Base-by-base conservation (phyloP, 2,797 vertebrate species). In the Jordanella pulchra region DNA sequence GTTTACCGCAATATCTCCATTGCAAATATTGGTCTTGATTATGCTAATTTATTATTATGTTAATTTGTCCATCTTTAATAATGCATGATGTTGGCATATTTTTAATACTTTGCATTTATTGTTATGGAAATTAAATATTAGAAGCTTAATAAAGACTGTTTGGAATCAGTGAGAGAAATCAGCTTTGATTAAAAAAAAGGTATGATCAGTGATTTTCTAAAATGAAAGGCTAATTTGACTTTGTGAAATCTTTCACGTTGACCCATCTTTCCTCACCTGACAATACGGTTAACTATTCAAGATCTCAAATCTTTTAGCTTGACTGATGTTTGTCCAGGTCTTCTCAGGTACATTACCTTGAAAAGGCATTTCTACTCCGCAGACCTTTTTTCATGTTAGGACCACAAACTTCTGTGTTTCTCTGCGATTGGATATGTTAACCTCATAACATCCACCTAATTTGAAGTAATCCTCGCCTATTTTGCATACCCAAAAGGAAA, bases 11-110 rank as follows among this genome's bases (percentile, higher is more conserved):
- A 77, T 79, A 84, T 73, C 76, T 76, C 75, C 73, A 79, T 91
- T 93, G 91, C 91, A 93, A 93, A 94, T 92, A 53, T 55, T 65
- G 61, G 65, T 72, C 81, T 82, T 89, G 84, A 93, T 92, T 92
- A 94, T 94, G 93, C 86, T 79, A 94, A 94, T 94, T 73, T 82
- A 86, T 87, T 74, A 92, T 89, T 89, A 94, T 94, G 92, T 88
- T 92, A 94, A 93, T 93, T 32, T 25, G 72, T 45, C 55, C 81
- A 81, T 89, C 87, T 90, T 94, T 92, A 94, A 93, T 93, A 91
- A 93, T 92, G 91, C 89, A 93, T 91, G 92, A 90, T 88, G 89
- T 84, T 88, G 89, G 89, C 89, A 90, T 93, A 92, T 91, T 93
- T 91, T 91, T 89, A 92, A 91, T 75, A 76, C 83, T 67, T 71